Evolutionary conservation across 2,888 invertebrate genomes (phyloP).

Genomic region (Epinotia ramella): DNA sequence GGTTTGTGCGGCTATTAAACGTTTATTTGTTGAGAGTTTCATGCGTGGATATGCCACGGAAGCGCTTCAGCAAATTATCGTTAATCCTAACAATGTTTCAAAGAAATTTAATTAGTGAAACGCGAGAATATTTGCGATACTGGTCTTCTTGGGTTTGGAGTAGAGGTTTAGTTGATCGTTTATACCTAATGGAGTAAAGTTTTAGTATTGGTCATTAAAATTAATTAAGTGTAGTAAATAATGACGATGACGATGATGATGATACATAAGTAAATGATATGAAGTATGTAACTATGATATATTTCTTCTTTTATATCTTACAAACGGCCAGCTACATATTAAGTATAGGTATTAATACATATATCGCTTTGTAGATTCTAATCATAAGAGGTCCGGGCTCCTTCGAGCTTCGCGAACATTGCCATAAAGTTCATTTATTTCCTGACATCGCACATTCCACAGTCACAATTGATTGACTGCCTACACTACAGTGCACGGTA

Average conservation of each 20-base stretch:
- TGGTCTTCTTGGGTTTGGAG: conserved; percentile 1
- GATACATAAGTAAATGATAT: too few species aligned
- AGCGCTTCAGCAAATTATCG: conserved; percentile 44
- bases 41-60: conserved; percentile 50
- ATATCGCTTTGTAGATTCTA: too few species aligned
- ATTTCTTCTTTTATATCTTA: too few species aligned
- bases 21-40: conserved; percentile 54
- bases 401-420: neutral
- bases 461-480: conserved; percentile 9
- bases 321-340: neutral
- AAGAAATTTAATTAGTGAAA: conserved; percentile 37
- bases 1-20: conserved; percentile 54
- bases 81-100: conserved; percentile 40
- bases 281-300: too few species aligned
- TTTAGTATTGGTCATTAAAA: neutral
- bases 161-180: neutral
- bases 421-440: conserved; percentile 52
- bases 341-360: too few species aligned
- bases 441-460: conserved; percentile 60
- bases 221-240: too few species aligned
- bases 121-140: conserved; percentile 12
- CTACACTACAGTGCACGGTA: neutral
- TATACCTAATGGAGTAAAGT: neutral
- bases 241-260: too few species aligned
- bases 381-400: neutral